phyloP scores from a whole-genome alignment of 1,140 invertebrate species.

The Papilio polytes region DNA sequence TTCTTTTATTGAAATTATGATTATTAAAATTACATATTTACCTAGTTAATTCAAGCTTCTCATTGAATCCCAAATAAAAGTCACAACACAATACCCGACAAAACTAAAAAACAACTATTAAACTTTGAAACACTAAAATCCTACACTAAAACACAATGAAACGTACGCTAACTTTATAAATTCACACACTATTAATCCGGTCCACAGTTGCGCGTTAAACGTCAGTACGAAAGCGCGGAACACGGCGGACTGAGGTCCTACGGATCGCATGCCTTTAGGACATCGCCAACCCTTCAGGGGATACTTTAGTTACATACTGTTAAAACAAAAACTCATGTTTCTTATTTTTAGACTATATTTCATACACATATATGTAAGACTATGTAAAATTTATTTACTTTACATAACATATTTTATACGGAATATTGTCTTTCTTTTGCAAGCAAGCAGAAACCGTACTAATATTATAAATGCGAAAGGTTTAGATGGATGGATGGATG shows the following conservation, averaged over 20 bases:
- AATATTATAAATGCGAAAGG: too few relatives aligned
- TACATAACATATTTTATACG: too few relatives aligned
- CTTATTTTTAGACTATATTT: background rate
- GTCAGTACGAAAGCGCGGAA: slow-evolving; percentile 14
- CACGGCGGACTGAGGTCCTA: slow-evolving; percentile 27
- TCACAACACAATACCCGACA: slow-evolving; percentile 3
- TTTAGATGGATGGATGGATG: too few relatives aligned
- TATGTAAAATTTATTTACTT: too few relatives aligned
- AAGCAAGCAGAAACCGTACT: too few relatives aligned
- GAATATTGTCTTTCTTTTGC: too few relatives aligned
- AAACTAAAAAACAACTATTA: background rate
- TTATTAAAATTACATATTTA: background rate
- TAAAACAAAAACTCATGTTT: background rate
- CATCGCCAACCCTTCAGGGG: slow-evolving; percentile 27
- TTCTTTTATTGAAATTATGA: too few relatives aligned
- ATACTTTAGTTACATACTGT: background rate
- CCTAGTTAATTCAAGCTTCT: background rate
- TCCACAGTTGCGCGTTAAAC: background rate
- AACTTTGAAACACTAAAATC: background rate
- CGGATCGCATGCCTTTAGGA: slow-evolving; percentile 22
- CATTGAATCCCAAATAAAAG: slow-evolving; percentile 8
- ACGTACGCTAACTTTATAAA: slow-evolving; percentile 14
- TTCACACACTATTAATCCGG: slow-evolving; percentile 2
- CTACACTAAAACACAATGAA: background rate
- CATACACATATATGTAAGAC: too few relatives aligned